phyloP scores from a whole-genome alignment of 1,140 invertebrate species.

The Patella vulgata region DNA sequence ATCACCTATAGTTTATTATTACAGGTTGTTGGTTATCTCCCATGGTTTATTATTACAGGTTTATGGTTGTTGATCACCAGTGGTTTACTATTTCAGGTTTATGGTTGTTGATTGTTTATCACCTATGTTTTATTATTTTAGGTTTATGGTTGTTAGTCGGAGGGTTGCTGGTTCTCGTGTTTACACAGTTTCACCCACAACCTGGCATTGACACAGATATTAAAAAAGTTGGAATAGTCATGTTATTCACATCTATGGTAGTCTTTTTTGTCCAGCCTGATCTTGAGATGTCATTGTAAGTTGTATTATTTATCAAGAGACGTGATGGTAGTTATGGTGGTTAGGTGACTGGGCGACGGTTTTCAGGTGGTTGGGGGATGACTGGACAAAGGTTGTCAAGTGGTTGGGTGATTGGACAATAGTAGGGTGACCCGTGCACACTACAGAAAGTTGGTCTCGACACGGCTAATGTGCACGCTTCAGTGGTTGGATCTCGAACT shows the following conservation, averaged over 20 bases:
- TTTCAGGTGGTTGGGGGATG: no score
- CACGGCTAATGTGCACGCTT: no score
- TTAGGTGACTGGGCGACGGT: no score
- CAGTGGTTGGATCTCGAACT: no score
- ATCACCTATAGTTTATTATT: constrained; percentile 11
- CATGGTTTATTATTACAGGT: background rate
- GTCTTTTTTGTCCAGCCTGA: constrained; percentile 2
- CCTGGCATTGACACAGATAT: no score
- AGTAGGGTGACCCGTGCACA: no score
- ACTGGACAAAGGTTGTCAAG: no score
- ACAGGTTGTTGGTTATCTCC: constrained; percentile 39
- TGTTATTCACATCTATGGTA: background rate
- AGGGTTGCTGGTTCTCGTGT: constrained; percentile 36
- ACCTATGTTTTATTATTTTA: constrained; percentile 14
- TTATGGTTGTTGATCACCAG: background rate
- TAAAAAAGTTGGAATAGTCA: background rate
- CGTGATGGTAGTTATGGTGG: no score
- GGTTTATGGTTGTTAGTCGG: constrained; percentile 38
- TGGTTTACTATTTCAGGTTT: constrained; percentile 28
- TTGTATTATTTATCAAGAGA: no score
- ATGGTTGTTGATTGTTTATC: constrained; percentile 1
- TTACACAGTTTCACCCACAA: constrained; percentile 18
- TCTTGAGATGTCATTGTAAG: background rate
- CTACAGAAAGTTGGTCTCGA: no score
- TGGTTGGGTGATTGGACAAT: no score